Percentiles rank a stretch among this genome's conserved stretches.
Conservation (phyloP, 2,888 invertebrate genomes). For the Cremastinae sp. region DNA sequence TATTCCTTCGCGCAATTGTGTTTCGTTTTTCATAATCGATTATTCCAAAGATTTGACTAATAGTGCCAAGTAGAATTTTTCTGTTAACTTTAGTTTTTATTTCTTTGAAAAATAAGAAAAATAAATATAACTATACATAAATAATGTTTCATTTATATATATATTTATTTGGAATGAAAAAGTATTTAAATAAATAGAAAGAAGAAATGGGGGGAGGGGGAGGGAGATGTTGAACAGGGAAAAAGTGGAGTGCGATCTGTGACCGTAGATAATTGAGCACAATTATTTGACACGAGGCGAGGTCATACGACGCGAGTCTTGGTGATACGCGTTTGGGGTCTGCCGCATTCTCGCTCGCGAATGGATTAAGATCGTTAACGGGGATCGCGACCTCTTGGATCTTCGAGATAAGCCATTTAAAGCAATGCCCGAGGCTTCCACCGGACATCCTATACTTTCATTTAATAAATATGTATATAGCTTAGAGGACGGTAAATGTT, state of each 20-base stretch:
- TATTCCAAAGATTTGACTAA: no score
- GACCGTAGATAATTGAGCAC: conserved; percentile 33
- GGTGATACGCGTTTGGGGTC: neutral
- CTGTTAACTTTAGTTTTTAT: no score
- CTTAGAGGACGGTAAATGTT: no score
- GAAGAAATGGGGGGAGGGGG: neutral
- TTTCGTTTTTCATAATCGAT: conserved; percentile 40
- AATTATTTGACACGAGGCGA: conserved; percentile 34
- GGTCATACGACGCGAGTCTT: conserved; percentile 15
- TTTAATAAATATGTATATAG: no score
- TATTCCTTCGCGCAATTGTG: conserved; percentile 26
- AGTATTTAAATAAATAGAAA: no score
- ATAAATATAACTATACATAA: no score
- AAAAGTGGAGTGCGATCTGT: conserved; percentile 12
- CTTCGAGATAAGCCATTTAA: conserved; percentile 51
- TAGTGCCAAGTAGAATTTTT: no score
- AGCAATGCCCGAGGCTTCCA: conserved; percentile 42
- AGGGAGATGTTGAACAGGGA: neutral
- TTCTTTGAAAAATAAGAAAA: no score
- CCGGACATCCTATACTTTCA: conserved; percentile 31
- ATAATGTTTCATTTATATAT: no score
- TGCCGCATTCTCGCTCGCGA: conserved; percentile 7
- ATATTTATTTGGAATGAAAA: no score
- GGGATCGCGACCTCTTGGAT: conserved; percentile 48
- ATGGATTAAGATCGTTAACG: conserved; percentile 52